Conservation (phyloP, 2,797 vertebrate genomes). For the Myotis vivesi region DNA sequence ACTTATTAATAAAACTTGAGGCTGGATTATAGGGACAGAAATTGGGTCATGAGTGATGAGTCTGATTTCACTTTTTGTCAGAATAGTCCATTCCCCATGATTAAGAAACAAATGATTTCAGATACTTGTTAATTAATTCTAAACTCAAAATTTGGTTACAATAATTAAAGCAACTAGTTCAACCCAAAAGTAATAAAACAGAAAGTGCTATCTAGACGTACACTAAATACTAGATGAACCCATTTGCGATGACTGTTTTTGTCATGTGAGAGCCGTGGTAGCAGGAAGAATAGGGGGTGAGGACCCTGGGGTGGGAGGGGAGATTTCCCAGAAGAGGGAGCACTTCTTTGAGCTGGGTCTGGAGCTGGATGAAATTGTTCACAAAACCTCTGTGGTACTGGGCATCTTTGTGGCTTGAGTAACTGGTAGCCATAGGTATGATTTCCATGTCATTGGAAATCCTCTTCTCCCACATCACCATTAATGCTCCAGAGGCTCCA, state of each 20-base stretch:
- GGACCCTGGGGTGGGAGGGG: too few relatives aligned
- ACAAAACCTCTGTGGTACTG: background rate
- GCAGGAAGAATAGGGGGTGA: background rate
- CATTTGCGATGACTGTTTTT: background rate
- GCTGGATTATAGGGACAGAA: background rate
- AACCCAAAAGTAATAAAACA: background rate
- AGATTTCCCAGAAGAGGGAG: too few relatives aligned
- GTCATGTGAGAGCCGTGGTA: fast-evolving
- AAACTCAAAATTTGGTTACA: conserved; percentile 22
- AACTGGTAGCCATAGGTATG: background rate
- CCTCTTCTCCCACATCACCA: background rate
- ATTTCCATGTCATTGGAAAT: background rate
- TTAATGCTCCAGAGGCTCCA: background rate
- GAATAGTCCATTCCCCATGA: background rate
- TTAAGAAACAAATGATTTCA: conserved; percentile 6
- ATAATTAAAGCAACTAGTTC: conserved; percentile 37
- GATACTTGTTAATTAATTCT: conserved; percentile 1
- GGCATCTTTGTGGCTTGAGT: background rate
- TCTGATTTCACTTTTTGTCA: background rate
- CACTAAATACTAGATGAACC: background rate
- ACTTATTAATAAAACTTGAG: background rate
- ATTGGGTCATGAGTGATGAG: background rate
- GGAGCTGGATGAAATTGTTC: background rate
- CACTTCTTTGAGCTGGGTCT: background rate
- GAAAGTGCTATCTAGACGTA: background rate